Evolutionary conservation across 2,113 vertebrate species (phyloP).

Genomic region (Actenoides hombroni): DNA sequence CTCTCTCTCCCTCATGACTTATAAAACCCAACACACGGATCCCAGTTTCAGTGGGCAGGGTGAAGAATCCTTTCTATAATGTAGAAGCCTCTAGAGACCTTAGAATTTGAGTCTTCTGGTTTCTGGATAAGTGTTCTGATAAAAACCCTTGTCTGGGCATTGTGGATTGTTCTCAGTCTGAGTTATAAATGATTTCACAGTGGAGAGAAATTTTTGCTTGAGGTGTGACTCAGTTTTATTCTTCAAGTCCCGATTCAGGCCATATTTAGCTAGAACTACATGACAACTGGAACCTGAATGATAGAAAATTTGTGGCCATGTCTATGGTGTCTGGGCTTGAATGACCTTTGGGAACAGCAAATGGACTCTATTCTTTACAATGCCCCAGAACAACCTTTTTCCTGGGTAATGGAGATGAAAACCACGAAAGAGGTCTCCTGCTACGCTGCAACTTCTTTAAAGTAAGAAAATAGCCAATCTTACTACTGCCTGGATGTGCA

Average conservation of each 20-base stretch:
- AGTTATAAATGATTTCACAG: neutral
- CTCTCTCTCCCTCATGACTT: neutral
- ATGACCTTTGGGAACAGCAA: neutral
- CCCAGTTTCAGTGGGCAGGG: neutral
- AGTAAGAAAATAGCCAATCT: neutral
- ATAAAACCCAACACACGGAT: neutral
- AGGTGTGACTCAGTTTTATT: neutral
- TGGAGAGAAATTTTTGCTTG: neutral
- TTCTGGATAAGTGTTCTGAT: neutral
- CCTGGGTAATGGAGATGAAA: neutral
- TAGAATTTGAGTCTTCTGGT: neutral
- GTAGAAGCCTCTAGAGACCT: neutral
- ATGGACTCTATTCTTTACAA: neutral
- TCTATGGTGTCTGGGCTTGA: neutral
- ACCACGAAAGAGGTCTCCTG: neutral
- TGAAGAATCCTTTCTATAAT: neutral
- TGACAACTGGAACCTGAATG: neutral
- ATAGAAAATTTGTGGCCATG: neutral
- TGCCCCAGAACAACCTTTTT: neutral
- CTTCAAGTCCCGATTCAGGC: neutral
- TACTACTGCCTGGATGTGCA: neutral
- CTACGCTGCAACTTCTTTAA: neutral
- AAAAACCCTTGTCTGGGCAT: neutral
- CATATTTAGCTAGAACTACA: neutral
- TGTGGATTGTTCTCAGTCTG: neutral